A percentile compares a stretch with the other conserved stretches of the same genome.
Evolutionary conservation across 2,888 invertebrate genomes (phyloP).

Genomic region (Periphyllus acericola): DNA sequence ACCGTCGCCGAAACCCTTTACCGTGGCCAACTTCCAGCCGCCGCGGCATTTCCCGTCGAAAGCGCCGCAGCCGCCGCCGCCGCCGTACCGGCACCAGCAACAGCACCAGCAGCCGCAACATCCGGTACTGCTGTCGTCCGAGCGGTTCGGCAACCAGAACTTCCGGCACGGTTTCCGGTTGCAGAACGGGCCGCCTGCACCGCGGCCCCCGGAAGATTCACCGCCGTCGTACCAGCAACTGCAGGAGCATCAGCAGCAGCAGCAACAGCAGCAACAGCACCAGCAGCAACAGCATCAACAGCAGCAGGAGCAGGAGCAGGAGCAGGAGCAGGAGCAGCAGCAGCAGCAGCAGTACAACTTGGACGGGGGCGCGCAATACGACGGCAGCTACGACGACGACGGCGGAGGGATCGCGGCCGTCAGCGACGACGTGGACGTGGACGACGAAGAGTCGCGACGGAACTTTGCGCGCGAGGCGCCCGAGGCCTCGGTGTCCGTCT

Average conservation of each 20-base stretch:
- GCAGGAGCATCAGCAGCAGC: conserved; percentile 17
- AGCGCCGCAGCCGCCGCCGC: conserved; percentile 44
- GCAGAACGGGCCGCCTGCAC: conserved; percentile 37
- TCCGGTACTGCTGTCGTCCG: conserved; percentile 57
- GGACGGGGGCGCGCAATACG: conserved; percentile 65
- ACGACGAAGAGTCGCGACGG: conserved; percentile 66
- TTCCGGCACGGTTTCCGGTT: conserved; percentile 63
- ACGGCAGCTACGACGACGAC: conserved; percentile 63
- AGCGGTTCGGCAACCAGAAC: conserved; percentile 63
- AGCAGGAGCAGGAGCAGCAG: conserved; percentile 26
- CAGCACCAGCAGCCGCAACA: conserved; percentile 43
- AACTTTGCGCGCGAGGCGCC: conserved; percentile 47
- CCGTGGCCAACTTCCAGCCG: conserved; percentile 62
- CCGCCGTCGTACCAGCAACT: conserved; percentile 1
- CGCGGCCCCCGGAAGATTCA: neutral
- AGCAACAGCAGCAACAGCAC: conserved; percentile 34
- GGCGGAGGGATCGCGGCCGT: neutral
- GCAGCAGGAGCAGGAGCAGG: conserved; percentile 10
- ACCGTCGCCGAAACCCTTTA: conserved; percentile 52
- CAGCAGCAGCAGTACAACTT: conserved; percentile 58
- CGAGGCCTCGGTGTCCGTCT: conserved; percentile 49
- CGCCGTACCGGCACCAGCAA: conserved; percentile 44
- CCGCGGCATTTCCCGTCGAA: conserved; percentile 62
- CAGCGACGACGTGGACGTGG: conserved; percentile 65
- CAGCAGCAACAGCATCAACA: conserved; percentile 41